Evolutionary conservation across 2,113 vertebrate species (phyloP).

Genomic region (Trichomycterus rosablanca): DNA sequence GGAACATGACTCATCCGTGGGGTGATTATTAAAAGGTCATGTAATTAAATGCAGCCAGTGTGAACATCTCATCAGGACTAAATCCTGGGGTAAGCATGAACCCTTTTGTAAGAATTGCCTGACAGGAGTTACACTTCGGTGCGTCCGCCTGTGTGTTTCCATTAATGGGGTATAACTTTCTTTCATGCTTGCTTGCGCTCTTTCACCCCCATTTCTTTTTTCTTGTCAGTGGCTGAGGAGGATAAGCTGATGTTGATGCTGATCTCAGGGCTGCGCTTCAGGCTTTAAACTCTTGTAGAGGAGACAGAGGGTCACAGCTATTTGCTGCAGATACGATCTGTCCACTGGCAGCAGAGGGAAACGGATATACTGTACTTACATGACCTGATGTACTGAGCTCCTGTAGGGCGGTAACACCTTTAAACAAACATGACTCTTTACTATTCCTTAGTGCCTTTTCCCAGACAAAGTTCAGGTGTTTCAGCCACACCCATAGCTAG

Average conservation of each 20-base stretch:
- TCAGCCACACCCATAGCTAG: too few relatives aligned
- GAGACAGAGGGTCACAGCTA: conserved; percentile 38
- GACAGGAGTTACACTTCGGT: neutral
- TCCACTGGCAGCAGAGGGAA: neutral
- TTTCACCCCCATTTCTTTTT: neutral
- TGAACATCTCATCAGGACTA: conserved; percentile 1
- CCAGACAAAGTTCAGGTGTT: neutral
- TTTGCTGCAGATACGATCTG: conserved; percentile 30
- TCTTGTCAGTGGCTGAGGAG: neutral
- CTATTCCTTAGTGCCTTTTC: neutral
- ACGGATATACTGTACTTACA: neutral
- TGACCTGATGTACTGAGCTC: neutral
- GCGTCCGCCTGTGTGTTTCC: neutral
- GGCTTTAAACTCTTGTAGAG: conserved; percentile 31
- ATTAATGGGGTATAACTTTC: conserved; percentile 16
- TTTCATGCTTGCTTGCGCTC: neutral
- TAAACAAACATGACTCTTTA: conserved; percentile 1
- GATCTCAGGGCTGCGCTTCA: conserved; percentile 23
- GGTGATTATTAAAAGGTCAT: conserved; percentile 9
- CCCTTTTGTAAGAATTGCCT: neutral
- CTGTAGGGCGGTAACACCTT: conserved; percentile 6
- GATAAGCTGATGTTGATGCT: conserved; percentile 21
- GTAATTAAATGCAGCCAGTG: conserved; percentile 18
- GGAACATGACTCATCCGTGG: too few relatives aligned
- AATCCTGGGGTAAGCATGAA: neutral